phyloP scores from a whole-genome alignment of 2,113 vertebrate genomes.

The Zosterops pallidus region DNA sequence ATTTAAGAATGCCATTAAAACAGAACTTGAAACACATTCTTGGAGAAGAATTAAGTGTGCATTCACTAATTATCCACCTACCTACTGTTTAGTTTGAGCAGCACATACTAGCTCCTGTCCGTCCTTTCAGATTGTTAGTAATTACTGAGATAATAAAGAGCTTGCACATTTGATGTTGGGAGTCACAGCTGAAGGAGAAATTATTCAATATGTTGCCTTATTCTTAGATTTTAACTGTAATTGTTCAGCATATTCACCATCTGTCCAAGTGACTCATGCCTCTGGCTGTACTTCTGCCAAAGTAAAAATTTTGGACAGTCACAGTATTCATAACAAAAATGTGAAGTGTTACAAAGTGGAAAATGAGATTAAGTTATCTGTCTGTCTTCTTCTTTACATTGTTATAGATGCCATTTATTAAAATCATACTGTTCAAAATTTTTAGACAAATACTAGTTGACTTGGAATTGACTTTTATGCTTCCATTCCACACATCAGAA shows the following conservation, averaged over 20 bases:
- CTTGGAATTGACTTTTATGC: background rate
- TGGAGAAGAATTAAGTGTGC: background rate
- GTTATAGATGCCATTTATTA: background rate
- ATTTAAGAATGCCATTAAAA: background rate
- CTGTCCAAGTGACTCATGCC: slow-evolving; percentile 17
- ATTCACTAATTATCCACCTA: background rate
- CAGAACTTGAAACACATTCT: background rate
- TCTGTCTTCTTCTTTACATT: background rate
- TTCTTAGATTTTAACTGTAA: slow-evolving; percentile 24
- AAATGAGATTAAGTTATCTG: background rate
- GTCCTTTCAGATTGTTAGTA: background rate
- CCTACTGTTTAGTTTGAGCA: background rate
- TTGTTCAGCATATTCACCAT: slow-evolving; percentile 1
- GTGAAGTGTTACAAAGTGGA: background rate
- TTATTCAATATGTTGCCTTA: background rate
- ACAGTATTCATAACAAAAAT: background rate
- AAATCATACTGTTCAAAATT: background rate
- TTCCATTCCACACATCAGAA: background rate
- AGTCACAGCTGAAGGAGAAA: slow-evolving; percentile 1
- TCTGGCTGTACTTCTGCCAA: slow-evolving; percentile 4
- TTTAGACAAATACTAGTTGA: background rate
- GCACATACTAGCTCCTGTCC: background rate
- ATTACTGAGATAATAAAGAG: background rate
- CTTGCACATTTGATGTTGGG: background rate
- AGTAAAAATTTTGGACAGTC: background rate